A percentile compares a stretch with the other conserved stretches of the same genome.
These are phyloP conservation scores for Microcebus ravelobensis DNA, from an alignment of 2,113 vertebrate genomes.

Conservation along the genomic window DNA sequence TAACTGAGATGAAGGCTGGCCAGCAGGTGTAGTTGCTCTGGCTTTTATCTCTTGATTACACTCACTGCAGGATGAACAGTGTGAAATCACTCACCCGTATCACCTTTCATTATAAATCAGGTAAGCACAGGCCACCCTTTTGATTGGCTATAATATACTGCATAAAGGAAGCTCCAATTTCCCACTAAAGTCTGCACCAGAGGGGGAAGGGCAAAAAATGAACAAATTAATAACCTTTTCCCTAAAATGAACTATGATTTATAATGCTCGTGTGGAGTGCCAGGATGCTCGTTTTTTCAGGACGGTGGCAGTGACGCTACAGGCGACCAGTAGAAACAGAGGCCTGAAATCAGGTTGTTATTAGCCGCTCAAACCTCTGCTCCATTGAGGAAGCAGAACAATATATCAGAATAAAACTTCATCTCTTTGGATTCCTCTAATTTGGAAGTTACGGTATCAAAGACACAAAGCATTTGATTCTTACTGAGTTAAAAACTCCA, in stretches of 20 bases:
- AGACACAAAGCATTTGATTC: not conserved
- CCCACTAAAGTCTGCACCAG: not conserved
- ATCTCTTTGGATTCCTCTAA: not conserved
- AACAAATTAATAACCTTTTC: slow-evolving; percentile 38
- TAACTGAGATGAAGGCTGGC: not conserved
- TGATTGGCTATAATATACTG: slow-evolving; percentile 36
- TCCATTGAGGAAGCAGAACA: not conserved
- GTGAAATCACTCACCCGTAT: slow-evolving; percentile 42
- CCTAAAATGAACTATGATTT: slow-evolving; percentile 54
- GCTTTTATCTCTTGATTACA: slow-evolving; percentile 50
- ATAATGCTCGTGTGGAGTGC: not conserved
- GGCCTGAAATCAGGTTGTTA: not conserved
- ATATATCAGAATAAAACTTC: not conserved
- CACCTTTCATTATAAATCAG: slow-evolving; percentile 62
- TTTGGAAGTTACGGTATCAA: not conserved
- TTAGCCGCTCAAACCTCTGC: not conserved
- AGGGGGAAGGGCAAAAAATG: not conserved
- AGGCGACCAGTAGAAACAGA: not conserved
- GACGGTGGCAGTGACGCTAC: not conserved
- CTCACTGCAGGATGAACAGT: not conserved
- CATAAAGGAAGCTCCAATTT: slow-evolving; percentile 47
- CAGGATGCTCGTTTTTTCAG: not conserved
- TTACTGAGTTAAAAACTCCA: not conserved
- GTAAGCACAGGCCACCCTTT: not conserved
- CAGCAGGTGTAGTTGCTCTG: not conserved